Base-by-base conservation (phyloP, 2,113 vertebrate species). In the Scalopus aquaticus region DNA sequence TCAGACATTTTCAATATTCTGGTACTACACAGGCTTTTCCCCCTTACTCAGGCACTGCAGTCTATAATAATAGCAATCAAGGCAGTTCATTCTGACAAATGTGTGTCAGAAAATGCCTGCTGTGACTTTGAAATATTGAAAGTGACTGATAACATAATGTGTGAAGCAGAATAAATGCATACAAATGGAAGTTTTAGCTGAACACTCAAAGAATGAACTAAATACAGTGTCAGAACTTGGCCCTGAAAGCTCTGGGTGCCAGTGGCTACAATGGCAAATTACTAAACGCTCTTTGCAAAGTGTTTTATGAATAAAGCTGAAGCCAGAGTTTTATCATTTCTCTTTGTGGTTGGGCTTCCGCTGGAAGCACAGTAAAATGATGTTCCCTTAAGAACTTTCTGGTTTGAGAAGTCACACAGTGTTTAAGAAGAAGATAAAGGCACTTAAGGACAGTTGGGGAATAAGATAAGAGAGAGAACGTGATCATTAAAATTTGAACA, bases 141-240 rank as follows among this genome's bases (percentile, higher is more conserved):
- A 98, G 97, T 98, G 98, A 98, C 98, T 98, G 98, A 98, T 98
- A 98, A 98, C 98, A 98, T 98, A 98, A 98, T 96, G 97, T 96
- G 96, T 88, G 95, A 97, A 98, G 96, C 97, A 96, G 98, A 98
- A 98, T 98, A 98, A 98, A 98, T 98, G 98, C 98, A 98, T 97
- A 97, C 97, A 98, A 98, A 98, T 98, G 97, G 97, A 97, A 97
- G 97, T 97, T 98, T 98, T 96, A 97, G 97, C 98, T 97, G 96
- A 98, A 96, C 96, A 98, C 94, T 97, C 95, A 82, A 98, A 98
- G 96, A 96, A 96, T 94, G 97, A 97, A 97, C 98, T 96, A 98
- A 98, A 98, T 83, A 97, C 95, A 87, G 95, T 90, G 97, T 97
- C 96, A 95, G 96, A 92, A 89, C 83, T 93, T 19, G 42, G 94